Conservation (phyloP, 1,140 invertebrate genomes). For the Danaus plexippus region DNA sequence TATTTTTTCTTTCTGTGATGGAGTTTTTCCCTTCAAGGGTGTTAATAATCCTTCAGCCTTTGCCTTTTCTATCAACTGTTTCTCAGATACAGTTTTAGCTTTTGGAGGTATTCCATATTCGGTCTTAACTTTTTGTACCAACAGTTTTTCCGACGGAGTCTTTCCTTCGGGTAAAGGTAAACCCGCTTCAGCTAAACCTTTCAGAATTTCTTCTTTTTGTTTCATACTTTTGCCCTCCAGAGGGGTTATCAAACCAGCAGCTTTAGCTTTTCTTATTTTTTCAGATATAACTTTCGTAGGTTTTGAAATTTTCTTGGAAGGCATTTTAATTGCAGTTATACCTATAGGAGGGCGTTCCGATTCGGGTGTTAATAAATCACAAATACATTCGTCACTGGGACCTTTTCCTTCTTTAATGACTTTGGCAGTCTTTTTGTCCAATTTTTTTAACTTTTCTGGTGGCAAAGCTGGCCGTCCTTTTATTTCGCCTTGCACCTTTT, state of each 20-base stretch:
- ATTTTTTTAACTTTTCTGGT: conserved; percentile 19
- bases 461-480: conserved; percentile 3
- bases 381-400: conserved; percentile 32
- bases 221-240: conserved; percentile 21
- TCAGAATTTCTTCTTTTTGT: conserved; percentile 29
- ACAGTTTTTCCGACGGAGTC: conserved; percentile 25
- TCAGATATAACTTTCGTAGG: too few species aligned
- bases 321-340: too few species aligned
- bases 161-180: conserved; percentile 19
- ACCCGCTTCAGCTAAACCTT: conserved; percentile 11
- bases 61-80: conserved; percentile 29
- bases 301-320: too few species aligned
- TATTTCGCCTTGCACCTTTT: too few species aligned
- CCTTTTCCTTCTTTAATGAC: conserved; percentile 28
- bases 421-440: conserved; percentile 26
- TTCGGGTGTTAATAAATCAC: conserved; percentile 27
- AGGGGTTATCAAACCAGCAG: conserved; percentile 16
- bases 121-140: conserved; percentile 7
- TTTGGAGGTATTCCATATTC: conserved; percentile 9
- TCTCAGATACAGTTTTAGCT: conserved; percentile 19
- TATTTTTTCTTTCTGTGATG: conserved; percentile 34
- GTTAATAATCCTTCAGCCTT: conserved; percentile 24
- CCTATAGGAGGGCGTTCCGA: conserved; percentile 1
- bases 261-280: conserved; percentile 9
- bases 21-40: conserved; percentile 28